Evolutionary conservation across 2,888 invertebrate genomes (phyloP).

Genomic region (Drosophila kambysellisi): DNA sequence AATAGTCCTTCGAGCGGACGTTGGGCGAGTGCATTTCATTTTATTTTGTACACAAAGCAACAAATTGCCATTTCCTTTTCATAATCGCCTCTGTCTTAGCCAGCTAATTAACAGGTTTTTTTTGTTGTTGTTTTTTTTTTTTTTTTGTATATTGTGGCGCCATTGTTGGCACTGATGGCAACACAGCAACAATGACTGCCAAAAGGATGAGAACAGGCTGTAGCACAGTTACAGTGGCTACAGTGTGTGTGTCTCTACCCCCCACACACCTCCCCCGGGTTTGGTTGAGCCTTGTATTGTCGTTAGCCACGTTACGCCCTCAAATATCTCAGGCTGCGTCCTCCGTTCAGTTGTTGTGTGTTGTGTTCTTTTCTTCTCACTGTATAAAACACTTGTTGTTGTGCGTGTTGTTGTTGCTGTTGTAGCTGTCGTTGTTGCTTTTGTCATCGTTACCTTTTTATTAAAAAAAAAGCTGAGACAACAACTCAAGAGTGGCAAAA

Average conservation of each 20-base stretch:
- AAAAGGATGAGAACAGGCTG: slow-evolving; percentile 36
- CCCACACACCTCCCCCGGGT: not conserved
- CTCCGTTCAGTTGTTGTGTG: slow-evolving; percentile 21
- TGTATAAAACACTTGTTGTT: slow-evolving; percentile 53
- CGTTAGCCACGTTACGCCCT: slow-evolving; percentile 44
- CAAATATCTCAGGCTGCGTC: slow-evolving; percentile 38
- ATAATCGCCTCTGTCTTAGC: slow-evolving; percentile 35
- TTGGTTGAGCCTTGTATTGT: slow-evolving; percentile 21
- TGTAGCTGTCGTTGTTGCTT: slow-evolving; percentile 18
- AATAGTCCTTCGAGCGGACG: slow-evolving; percentile 2
- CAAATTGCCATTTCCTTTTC: slow-evolving; percentile 60
- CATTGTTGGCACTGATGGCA: slow-evolving; percentile 39
- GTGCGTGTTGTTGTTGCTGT: slow-evolving; percentile 21
- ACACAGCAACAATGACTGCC: slow-evolving; percentile 14
- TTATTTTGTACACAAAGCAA: slow-evolving; percentile 29
- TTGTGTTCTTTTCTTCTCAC: slow-evolving; percentile 14
- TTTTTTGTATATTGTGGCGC: slow-evolving; percentile 19
- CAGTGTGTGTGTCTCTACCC: not conserved
- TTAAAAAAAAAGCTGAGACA: slow-evolving; percentile 54
- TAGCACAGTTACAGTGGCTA: slow-evolving; percentile 9
- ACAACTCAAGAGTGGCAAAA: slow-evolving; percentile 35
- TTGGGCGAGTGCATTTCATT: not conserved
- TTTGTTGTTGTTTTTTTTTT: not conserved
- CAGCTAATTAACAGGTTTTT: slow-evolving; percentile 50
- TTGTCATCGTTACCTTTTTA: slow-evolving; percentile 58